Base-by-base conservation (phyloP, 2,113 vertebrate species). In the Silurus asotus region DNA sequence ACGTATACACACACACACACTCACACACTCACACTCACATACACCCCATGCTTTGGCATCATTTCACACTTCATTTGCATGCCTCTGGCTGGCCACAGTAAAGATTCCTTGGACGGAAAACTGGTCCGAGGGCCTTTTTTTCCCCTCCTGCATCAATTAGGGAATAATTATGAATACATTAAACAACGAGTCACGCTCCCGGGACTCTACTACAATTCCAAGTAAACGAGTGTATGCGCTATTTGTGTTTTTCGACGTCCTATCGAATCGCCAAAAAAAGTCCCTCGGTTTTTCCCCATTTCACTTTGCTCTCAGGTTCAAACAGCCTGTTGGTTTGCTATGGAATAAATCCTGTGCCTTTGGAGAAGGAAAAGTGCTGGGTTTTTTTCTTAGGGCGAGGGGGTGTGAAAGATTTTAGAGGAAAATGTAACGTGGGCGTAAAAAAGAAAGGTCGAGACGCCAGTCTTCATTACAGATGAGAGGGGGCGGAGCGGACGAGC, bases 81-180 rank as follows among this genome's bases (percentile, higher is more conserved):
- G 59, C 4, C 19, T 58, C 90, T 89, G 91, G 93, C 92, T 92
- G 90, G 91, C 92, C 74, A 70, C 87, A 92, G 84, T 88, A 90
- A 91, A 93, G 93, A 92, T 91, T 87, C 86, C 93, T 61, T 61
- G 56, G 77, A 80, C 2, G 56, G 58, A 80, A 37, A 80, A 61
- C 28, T 82, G 87, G 92, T 93, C 93, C 70, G 89, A 87, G 79
- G 91, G 89, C 78, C 88, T 93, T 93, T 92, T 80, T 45, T 93
- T 92, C 61, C 20, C 56, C 89, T 88, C 83, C 87, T 88, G 92
- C 90, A 93, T 93, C 92, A 93, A 95, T 95, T 93, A 92, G 89
- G 81, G 86, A 90, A 90, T 92, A 93, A 94, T 94, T 94, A 92
- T 90, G 92, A 94, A 94, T 94, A 92, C 91, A 93, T 92, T 91